Evolutionary conservation across 2,888 invertebrate species (phyloP).

Genomic region (Leptopilina syphax): DNA sequence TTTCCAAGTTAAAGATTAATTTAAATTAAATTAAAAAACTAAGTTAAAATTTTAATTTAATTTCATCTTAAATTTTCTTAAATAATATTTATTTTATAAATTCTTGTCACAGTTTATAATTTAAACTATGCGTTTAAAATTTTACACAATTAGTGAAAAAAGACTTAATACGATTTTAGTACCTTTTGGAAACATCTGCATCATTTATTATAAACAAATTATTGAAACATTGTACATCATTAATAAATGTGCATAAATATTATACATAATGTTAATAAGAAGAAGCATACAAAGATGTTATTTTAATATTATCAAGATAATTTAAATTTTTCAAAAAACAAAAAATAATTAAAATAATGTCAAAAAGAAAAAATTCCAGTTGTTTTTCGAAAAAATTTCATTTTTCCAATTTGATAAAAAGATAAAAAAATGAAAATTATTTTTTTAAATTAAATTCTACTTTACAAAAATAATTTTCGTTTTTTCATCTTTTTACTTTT

Average conservation of each 20-base stretch:
- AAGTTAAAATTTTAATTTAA: too few species aligned
- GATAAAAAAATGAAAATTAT: background rate
- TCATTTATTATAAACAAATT: constrained; percentile 23
- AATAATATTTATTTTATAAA: too few species aligned
- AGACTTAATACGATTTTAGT: background rate
- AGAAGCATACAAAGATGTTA: constrained; percentile 12
- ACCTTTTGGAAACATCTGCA: constrained; percentile 14
- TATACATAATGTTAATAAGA: background rate
- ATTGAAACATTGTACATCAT: constrained; percentile 33
- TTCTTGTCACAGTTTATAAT: too few species aligned
- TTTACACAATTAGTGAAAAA: too few species aligned
- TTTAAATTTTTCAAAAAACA: background rate
- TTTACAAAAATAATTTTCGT: background rate
- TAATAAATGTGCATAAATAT: constrained; percentile 18
- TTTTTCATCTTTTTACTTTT: too few species aligned
- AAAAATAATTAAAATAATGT: background rate
- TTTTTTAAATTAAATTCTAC: background rate
- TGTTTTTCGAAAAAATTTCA: background rate
- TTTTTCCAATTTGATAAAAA: background rate
- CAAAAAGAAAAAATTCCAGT: background rate
- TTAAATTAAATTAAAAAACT: too few species aligned
- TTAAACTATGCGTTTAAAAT: too few species aligned
- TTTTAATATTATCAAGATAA: background rate
- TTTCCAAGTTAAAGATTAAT: too few species aligned
- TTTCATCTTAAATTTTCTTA: too few species aligned